Base-by-base conservation (phyloP, 2,113 vertebrate genomes). In the Actenoides hombroni region DNA sequence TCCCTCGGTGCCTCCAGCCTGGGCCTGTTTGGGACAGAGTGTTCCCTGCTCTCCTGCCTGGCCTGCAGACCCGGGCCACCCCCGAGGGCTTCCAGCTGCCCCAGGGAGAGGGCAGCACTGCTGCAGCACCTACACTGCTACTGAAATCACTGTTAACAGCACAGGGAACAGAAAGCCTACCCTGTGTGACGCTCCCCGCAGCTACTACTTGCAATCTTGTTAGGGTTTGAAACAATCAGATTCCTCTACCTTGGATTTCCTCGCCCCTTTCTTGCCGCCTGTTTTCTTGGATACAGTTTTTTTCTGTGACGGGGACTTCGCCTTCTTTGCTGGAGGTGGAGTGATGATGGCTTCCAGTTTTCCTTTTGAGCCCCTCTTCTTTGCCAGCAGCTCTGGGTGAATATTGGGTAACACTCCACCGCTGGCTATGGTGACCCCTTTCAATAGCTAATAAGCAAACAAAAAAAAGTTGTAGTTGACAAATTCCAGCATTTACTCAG, bases 341-440 rank as follows among this genome's bases (percentile, higher is more conserved):
- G 99, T 98, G 88, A 99, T 98, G 49, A 99, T 99, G 29, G 98
- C 99, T 98, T 99, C 99, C 97, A 99, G 97, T 96, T 99, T 99
- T 84, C 99, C 99, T 98, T 99, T 99, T 64, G 98, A 98, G 40
- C 99, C 99, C 24, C 99, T 96, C 97, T 99, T 99, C 98, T 99
- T 99, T 21, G 99, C 99, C 97, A 99, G 88, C 88, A 99, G 97
- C 96, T 99, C 99, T 25, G 99, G 99, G 53, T 99, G 99, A 95
- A 99, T 99, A 97, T 99, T 99, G 90, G 99, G 99, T 94, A 99
- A 97, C 85, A 99, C 99, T 60, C 99, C 99, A 6, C 99, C 99
- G 17, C 99, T 99, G 85, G 99, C 99, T 65, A 99, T 99, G 95
- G 99, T 99, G 94, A 99, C 99, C 16, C 99, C 99, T 98, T 99